phyloP scores from a whole-genome alignment of 1,140 invertebrate species.

The Drosophila tsacasi region DNA sequence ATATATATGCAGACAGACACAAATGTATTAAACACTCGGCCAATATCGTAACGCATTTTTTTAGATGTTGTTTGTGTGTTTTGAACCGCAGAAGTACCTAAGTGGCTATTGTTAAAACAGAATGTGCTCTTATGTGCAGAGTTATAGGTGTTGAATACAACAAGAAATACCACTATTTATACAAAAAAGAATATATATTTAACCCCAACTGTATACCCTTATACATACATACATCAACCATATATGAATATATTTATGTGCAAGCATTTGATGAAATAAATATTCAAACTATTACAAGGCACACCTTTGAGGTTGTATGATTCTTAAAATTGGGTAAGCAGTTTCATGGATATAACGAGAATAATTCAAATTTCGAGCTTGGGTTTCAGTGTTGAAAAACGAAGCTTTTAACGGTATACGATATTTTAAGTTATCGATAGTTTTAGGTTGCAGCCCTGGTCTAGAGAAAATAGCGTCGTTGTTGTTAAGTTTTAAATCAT shows the following conservation, averaged over 20 bases:
- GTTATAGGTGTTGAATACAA: conserved; percentile 40
- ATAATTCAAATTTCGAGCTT: background rate
- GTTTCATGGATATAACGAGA: background rate
- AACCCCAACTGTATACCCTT: conserved; percentile 59
- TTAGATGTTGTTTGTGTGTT: conserved; percentile 76
- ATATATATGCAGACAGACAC: conserved; percentile 34
- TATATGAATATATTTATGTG: conserved; percentile 73
- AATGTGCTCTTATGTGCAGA: conserved; percentile 58
- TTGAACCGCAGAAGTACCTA: conserved; percentile 75
- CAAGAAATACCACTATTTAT: conserved; percentile 60
- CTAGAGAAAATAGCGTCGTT: background rate
- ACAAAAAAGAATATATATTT: conserved; percentile 36
- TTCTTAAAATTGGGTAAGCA: background rate
- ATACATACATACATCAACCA: conserved; percentile 62
- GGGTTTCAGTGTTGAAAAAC: background rate
- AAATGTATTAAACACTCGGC: conserved; percentile 61
- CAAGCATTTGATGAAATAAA: conserved; percentile 75
- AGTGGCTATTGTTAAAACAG: conserved; percentile 66
- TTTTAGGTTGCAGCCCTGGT: background rate
- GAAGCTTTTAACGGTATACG: background rate
- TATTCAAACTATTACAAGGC: conserved; percentile 70
- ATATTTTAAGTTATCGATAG: background rate
- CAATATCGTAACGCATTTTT: conserved; percentile 75
- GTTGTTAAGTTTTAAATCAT: background rate
- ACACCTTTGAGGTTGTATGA: background rate